Percentiles rank a stretch among this genome's conserved stretches.
phyloP scores from a whole-genome alignment of 2,113 vertebrate genomes.

The Coracopsis vasa region DNA sequence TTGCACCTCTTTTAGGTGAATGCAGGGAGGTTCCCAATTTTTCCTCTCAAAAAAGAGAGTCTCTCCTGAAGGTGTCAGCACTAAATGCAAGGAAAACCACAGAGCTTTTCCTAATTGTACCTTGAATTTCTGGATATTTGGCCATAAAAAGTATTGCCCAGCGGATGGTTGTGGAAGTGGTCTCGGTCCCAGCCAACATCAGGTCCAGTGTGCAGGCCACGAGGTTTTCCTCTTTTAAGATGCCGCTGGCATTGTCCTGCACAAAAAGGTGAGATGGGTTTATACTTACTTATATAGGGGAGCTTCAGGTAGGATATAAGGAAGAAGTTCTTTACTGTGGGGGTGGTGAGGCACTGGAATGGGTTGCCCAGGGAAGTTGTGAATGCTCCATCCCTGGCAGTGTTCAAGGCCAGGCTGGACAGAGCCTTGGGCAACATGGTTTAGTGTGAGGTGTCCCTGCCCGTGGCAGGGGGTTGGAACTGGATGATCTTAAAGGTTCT shows the following conservation, averaged over 20 bases:
- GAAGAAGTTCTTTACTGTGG: too few relatives aligned
- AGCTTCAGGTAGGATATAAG: not conserved
- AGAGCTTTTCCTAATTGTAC: not conserved
- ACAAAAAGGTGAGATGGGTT: not conserved
- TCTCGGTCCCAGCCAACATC: slow-evolving; percentile 79
- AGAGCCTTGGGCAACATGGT: not conserved
- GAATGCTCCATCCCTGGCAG: not conserved
- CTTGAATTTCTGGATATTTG: slow-evolving; percentile 77
- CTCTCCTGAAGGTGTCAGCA: not conserved
- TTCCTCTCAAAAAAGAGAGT: not conserved
- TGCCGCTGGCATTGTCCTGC: not conserved
- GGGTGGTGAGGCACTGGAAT: too few relatives aligned
- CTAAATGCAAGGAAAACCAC: not conserved
- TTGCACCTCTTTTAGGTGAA: not conserved
- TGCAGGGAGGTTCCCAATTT: too few relatives aligned
- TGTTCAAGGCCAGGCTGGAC: not conserved
- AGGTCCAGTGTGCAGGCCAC: slow-evolving; percentile 68
- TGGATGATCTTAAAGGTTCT: not conserved
- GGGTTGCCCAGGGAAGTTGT: not conserved
- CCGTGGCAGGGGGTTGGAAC: not conserved
- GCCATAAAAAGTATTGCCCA: slow-evolving; percentile 85
- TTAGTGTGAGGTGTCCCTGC: too few relatives aligned
- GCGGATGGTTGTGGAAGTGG: slow-evolving; percentile 72
- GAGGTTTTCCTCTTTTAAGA: slow-evolving; percentile 74
- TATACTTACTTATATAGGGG: not conserved